Evolutionary conservation across 1,140 invertebrate genomes (phyloP), one percentile per base, ranked within the genome.

Genomic region (Drosophila neocordata): DNA sequence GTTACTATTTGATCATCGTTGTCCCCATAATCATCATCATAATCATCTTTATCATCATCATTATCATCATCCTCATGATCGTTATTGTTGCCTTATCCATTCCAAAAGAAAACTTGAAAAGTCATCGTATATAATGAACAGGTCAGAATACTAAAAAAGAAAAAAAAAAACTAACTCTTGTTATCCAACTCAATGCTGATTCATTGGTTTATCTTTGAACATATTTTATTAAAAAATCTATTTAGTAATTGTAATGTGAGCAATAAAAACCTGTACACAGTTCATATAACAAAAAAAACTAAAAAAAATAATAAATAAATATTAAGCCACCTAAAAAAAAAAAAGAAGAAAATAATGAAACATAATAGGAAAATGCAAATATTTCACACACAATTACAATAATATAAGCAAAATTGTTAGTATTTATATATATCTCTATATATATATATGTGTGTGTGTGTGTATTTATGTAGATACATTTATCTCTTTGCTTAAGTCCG

Each of bases 331-430:
- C 15, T 2, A 15, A 24, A 24, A 24, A 24, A 24, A 24, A 24
- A 24, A 24, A 24, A 24, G 4, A 24, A 24, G 6, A 31, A 31
- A 31, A 31, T 13, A 34, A 59, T 60, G 38, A 18, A 70, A 70
- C 67, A 78, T 79, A 72, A 83, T 83, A 75, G 63, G 57, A 70
- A 89, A 69, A 89, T 87, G 79, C 76, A 83, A 83, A 87, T 89
- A 67, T 44, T 72, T 70, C 72, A 78, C 65, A 72, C 80, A 89
- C 65, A 72, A 74, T 85, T 20, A 52, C 18, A 55, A 79, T 69
- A 89, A 78, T 73, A 77, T 84, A 64, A 69, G 65, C 27, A 31
- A 73, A 73, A 73, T 61, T 60, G 57, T 15, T 44, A 13, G 34
- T 55, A 9, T n/a, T 44, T 44, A 13, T n/a, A 7, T 15, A 31